Base-by-base conservation (phyloP, 2,797 vertebrate genomes). In the Peromyscus aztecus region DNA sequence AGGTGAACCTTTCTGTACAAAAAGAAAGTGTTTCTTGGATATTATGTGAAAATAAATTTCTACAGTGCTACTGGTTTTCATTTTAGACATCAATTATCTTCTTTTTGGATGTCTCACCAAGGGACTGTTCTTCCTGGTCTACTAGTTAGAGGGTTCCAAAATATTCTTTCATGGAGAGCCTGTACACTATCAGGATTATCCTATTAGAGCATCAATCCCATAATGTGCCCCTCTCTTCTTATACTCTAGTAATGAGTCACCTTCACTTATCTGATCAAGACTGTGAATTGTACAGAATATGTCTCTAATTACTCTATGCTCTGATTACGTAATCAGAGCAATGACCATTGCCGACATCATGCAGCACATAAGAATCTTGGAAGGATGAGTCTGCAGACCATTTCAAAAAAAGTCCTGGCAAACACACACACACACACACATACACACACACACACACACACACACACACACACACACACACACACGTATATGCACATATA, bases 31-130 rank as follows among this genome's bases (percentile, higher is more conserved):
- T 93, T 96, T 89, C 71, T 95, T 71, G 81, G 34, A 81, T 78
- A 34, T 94, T 96, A 75, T 55, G 49, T 75, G 78, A 91, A 97
- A 95, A 97, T 97, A 89, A 75, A 46, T 94, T 78, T 91, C 85
- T 91, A 31, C 31, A 46, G 34, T 57, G 80, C 57, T 71, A 63
- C 55, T 75, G 59, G 65, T 85, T 97, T 97, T 96, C 82, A 96
- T 96, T 92, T 97, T 80, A 92, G 43, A 69, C 46, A 96, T 27
- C 80, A 76, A 67, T 84, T 89, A 75, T 87, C 75, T 95, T 82
- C 13, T 87, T 61, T 90, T 78, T 76, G 84, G 67, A 34, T 16
- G 2, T 82, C 87, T 96, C 67, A 90, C 90, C n/a, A 78, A 82
- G 19, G 57, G 71, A 40, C 13, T 46, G 40, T 92, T 91, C 17